These are phyloP conservation scores for Hyla sarda DNA, from an alignment of 2,113 vertebrate genomes.

Conservation along the genomic window DNA sequence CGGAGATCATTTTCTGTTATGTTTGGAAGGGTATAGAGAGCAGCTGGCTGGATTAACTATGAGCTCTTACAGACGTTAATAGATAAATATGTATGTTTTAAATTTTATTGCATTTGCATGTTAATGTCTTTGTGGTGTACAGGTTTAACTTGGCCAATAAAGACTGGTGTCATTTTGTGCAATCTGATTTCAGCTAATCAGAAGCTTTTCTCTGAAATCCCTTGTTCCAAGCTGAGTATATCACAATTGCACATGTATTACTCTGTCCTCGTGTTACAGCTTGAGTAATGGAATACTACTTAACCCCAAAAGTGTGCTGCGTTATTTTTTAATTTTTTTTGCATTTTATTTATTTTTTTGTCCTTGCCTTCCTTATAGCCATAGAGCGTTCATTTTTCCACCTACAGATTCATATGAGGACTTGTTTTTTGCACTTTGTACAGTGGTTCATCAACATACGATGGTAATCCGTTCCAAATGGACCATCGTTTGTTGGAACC, in stretches of 20 bases:
- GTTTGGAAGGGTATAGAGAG: neutral
- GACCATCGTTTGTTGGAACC: no score
- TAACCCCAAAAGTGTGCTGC: no score
- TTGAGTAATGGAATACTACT: neutral
- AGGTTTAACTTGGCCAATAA: neutral
- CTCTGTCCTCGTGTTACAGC: conserved; percentile 4
- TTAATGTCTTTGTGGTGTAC: neutral
- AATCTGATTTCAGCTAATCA: neutral
- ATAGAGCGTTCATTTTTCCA: no score
- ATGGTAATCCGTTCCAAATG: no score
- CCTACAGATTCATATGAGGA: no score
- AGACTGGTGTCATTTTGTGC: neutral
- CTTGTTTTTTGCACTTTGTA: no score
- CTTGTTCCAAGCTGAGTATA: neutral
- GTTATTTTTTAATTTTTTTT: no score
- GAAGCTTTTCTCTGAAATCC: neutral
- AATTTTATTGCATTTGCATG: conserved; percentile 45
- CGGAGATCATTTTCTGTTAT: neutral
- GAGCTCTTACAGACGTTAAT: neutral
- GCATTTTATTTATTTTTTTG: no score
- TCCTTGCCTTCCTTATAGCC: no score
- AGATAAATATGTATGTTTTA: conserved; percentile 7
- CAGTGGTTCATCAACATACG: no score
- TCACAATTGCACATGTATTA: neutral
- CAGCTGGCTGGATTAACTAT: conserved; percentile 41